A percentile compares a stretch with the other conserved stretches of the same genome.
phyloP scores from a whole-genome alignment of 2,113 vertebrate genomes.

The Thymallus thymallus region DNA sequence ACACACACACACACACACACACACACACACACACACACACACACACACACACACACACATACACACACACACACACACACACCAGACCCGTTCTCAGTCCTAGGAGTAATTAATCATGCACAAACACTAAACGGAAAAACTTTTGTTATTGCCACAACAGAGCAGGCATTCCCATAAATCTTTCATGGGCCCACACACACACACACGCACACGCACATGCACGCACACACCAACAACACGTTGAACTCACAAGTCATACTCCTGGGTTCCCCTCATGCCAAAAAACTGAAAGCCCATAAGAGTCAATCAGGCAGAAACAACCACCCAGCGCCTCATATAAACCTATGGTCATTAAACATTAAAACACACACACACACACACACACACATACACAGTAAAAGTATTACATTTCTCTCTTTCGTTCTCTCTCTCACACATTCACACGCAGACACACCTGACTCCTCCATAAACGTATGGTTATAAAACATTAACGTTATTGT shows the following conservation, averaged over 20 bases:
- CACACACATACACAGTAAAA: too few species aligned
- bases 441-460: too few species aligned
- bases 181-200: constrained; percentile 17
- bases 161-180: not conserved
- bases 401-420: too few species aligned
- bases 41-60: too few species aligned
- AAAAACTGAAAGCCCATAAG: constrained; percentile 27
- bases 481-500: constrained; percentile 58
- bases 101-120: constrained; percentile 69
- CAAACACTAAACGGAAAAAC: constrained; percentile 65
- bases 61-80: too few species aligned
- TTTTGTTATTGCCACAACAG: constrained; percentile 30
- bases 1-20: too few species aligned
- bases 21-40: too few species aligned
- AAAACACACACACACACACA: too few species aligned
- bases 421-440: too few species aligned
- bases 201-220: constrained; percentile 20
- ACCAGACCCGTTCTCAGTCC: constrained; percentile 17
- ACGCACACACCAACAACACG: constrained; percentile 42
- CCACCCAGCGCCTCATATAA: constrained; percentile 50
- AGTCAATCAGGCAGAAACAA: constrained; percentile 58
- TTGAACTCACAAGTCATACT: constrained; percentile 59
- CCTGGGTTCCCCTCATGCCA: constrained; percentile 33
- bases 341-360: constrained; percentile 53
- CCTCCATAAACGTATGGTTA: too few species aligned